These are phyloP conservation scores for Acridotheres tristis DNA, from an alignment of 2,797 vertebrate genomes.

Conservation along the genomic window DNA sequence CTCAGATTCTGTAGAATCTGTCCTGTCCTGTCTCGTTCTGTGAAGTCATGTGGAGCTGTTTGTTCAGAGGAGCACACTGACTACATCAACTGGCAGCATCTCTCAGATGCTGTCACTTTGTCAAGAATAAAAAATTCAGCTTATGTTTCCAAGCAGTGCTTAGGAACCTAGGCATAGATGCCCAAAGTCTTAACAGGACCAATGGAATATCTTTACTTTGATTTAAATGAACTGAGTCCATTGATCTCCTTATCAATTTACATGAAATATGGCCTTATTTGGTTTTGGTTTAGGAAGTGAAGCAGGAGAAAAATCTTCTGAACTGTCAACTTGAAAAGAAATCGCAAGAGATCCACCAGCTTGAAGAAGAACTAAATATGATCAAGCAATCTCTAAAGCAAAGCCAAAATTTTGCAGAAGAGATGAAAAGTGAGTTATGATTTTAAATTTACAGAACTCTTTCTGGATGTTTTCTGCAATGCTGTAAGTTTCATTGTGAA, in stretches of 20 bases:
- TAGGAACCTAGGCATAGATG: background rate
- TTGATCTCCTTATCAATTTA: background rate
- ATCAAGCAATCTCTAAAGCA: slow-evolving; percentile 79
- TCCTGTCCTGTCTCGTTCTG: background rate
- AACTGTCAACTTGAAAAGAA: slow-evolving; percentile 82
- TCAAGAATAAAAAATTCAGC: background rate
- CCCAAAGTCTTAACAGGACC: background rate
- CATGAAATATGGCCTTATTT: background rate
- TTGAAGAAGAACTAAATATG: slow-evolving; percentile 84
- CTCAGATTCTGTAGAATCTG: background rate
- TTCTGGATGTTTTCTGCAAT: background rate
- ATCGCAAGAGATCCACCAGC: slow-evolving; percentile 72
- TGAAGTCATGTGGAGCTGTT: background rate
- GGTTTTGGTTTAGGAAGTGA: slow-evolving; percentile 79
- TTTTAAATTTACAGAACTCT: background rate
- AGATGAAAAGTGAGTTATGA: slow-evolving; percentile 83
- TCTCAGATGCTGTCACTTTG: background rate
- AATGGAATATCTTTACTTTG: background rate
- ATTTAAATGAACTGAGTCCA: background rate
- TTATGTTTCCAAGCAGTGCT: background rate
- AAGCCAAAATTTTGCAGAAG: slow-evolving; percentile 81
- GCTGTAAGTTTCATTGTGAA: background rate
- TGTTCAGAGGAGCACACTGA: background rate
- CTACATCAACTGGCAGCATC: background rate
- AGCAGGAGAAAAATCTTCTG: slow-evolving; percentile 79